phyloP scores from a whole-genome alignment of 2,888 invertebrate species.

The Pasiphila rectangulata region DNA sequence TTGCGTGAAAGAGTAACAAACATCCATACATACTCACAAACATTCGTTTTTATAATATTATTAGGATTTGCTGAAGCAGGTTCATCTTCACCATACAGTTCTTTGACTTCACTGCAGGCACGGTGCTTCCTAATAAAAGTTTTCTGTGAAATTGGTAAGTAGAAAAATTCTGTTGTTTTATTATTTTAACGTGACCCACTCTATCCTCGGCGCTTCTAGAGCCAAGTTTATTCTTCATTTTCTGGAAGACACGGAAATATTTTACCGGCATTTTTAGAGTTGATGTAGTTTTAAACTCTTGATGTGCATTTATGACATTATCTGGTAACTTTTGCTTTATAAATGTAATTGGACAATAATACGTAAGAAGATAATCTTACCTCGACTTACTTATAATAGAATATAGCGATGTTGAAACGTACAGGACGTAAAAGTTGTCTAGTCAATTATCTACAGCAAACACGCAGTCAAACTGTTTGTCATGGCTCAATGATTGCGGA shows the following conservation, averaged over 20 bases:
- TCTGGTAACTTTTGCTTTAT: no score
- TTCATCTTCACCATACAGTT: no score
- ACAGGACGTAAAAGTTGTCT: slow-evolving; percentile 7
- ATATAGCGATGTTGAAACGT: background rate
- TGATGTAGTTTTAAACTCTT: no score
- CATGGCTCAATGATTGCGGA: slow-evolving; percentile 15
- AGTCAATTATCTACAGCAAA: slow-evolving; percentile 17
- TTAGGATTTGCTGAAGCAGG: no score
- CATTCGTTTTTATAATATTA: no score
- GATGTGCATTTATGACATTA: no score
- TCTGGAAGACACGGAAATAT: slow-evolving; percentile 3
- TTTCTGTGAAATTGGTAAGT: slow-evolving; percentile 11
- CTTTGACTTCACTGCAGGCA: slow-evolving; percentile 2
- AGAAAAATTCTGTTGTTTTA: slow-evolving; percentile 11
- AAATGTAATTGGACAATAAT: no score
- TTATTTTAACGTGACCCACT: slow-evolving; percentile 12
- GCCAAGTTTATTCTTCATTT: slow-evolving; percentile 5
- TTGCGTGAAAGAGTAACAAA: no score
- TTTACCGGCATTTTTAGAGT: background rate
- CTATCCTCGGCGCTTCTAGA: background rate
- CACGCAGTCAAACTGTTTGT: slow-evolving; percentile 13
- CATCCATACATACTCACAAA: no score
- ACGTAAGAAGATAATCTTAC: no score
- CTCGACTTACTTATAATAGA: no score
- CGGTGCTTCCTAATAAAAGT: slow-evolving; percentile 13